Evolutionary conservation across 1,140 invertebrate genomes (phyloP).

Genomic region (Tetragonula clypearis): DNA sequence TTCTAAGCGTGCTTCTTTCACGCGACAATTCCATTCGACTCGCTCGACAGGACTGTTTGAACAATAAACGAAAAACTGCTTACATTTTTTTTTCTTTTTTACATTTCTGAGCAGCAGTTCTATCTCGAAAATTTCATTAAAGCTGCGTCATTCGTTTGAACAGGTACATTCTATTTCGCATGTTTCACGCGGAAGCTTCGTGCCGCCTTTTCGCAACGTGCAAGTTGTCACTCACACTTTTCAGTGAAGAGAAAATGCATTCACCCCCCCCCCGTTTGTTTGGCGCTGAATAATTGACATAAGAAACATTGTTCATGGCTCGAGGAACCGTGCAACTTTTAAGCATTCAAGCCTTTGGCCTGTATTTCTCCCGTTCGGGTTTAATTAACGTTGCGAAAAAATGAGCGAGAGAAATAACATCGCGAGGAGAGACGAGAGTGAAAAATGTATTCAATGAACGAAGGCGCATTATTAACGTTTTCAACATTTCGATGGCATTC

Average conservation of each 20-base stretch:
- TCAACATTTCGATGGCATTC: not conserved
- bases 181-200: not conserved
- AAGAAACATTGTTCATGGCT: not conserved
- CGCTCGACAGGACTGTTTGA: not conserved
- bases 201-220: not conserved
- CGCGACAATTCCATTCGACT: not conserved
- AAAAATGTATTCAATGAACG: not conserved
- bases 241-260: slow-evolving; percentile 20
- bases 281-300: slow-evolving; percentile 13
- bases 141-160: not conserved
- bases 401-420: not conserved
- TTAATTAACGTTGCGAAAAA: not conserved
- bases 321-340: not conserved
- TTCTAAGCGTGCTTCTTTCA: too few relatives aligned
- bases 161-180: not conserved
- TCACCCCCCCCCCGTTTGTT: slow-evolving; percentile 4
- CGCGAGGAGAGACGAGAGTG: too few relatives aligned
- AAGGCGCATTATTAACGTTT: not conserved
- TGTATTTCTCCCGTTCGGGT: not conserved
- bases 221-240: slow-evolving; percentile 8
- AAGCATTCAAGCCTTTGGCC: slow-evolving; percentile 7
- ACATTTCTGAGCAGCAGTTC: not conserved
- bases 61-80: not conserved
- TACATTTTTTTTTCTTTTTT: not conserved
- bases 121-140: not conserved